phyloP scores from a whole-genome alignment of 2,113 vertebrate genomes.

The Hypanus sabinus region DNA sequence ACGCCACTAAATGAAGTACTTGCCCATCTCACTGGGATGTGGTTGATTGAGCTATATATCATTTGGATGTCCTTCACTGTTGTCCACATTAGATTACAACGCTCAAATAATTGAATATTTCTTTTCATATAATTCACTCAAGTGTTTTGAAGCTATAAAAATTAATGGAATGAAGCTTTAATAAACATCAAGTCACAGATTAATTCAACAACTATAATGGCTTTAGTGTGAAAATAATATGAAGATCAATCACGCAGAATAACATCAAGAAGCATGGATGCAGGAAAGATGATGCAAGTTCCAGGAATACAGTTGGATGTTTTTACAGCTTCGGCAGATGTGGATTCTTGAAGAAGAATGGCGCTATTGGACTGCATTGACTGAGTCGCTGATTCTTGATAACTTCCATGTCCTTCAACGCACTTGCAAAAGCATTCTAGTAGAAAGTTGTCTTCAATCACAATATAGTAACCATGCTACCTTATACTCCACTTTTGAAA shows the following conservation, averaged over 20 bases:
- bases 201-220: conserved; percentile 24
- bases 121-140: background rate
- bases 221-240: conserved; percentile 19
- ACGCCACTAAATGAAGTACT: background rate
- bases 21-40: background rate
- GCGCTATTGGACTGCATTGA: background rate
- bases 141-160: conserved; percentile 13
- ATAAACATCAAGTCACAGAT: conserved; percentile 26
- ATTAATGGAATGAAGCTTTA: conserved; percentile 22
- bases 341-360: background rate
- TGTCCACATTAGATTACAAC: background rate
- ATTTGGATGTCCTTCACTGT: background rate
- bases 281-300: background rate
- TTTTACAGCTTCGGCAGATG: background rate
- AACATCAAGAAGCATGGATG: background rate
- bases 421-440: background rate
- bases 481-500: too few species aligned
- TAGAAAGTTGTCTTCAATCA: too few species aligned
- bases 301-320: background rate
- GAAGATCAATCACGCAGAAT: conserved; percentile 10
- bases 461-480: too few species aligned
- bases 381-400: background rate
- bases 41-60: background rate
- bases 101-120: background rate
- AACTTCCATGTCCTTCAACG: background rate